These are phyloP conservation scores for Urocolius indicus DNA, from an alignment of 2,113 vertebrate species.

Conservation along the genomic window DNA sequence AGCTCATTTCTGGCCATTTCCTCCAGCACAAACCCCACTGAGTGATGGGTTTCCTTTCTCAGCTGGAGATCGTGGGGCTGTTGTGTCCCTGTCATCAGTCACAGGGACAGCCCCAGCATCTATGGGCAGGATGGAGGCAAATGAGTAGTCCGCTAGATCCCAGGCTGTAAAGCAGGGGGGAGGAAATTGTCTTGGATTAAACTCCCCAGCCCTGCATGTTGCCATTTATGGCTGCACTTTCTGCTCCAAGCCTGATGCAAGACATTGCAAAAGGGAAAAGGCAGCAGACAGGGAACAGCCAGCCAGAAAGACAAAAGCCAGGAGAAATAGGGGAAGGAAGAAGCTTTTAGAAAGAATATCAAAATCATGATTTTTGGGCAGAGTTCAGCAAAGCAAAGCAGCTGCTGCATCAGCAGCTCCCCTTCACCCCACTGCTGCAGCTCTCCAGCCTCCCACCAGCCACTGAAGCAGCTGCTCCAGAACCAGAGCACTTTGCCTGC, in stretches of 20 bases:
- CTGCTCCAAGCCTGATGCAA: slow-evolving; percentile 75
- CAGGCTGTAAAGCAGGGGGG: neutral
- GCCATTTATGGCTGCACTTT: slow-evolving; percentile 76
- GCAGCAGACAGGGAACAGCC: neutral
- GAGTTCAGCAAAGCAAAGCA: neutral
- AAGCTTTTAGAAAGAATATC: neutral
- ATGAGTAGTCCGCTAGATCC: neutral
- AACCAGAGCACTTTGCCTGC: neutral
- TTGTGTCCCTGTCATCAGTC: neutral
- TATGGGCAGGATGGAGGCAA: neutral
- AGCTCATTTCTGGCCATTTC: neutral
- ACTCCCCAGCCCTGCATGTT: neutral
- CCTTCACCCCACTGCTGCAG: neutral
- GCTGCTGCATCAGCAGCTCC: neutral
- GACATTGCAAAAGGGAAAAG: slow-evolving; percentile 62
- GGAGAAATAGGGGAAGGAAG: neutral
- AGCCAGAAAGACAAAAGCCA: slow-evolving; percentile 18
- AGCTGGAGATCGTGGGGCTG: neutral
- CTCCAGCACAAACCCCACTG: neutral
- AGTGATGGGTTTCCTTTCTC: neutral
- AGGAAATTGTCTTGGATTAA: slow-evolving; percentile 39
- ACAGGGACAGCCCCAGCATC: neutral
- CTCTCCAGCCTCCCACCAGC: neutral
- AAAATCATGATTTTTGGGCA: neutral
- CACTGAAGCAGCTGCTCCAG: neutral